These are phyloP conservation scores for Ia io DNA, from an alignment of 2,113 vertebrate genomes.

Conservation along the genomic window DNA sequence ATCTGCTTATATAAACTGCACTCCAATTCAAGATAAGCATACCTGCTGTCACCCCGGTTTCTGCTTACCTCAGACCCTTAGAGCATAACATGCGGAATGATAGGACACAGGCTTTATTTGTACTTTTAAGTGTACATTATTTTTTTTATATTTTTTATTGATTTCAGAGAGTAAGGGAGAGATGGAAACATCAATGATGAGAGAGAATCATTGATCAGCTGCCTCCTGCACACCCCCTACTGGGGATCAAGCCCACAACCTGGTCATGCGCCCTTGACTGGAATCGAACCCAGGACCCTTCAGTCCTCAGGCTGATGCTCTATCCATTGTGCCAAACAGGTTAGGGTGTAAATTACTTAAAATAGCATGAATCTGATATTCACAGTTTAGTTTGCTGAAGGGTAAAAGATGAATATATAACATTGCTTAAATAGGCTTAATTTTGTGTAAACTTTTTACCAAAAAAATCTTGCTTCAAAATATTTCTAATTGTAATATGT, in stretches of 20 bases:
- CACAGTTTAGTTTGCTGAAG: not conserved
- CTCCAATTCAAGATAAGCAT: not conserved
- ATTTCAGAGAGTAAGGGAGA: no score
- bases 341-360: not conserved
- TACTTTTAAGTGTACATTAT: not conserved
- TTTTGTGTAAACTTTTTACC: not conserved
- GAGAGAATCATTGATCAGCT: no score
- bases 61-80: not conserved
- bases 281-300: no score
- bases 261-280: no score
- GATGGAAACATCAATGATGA: no score
- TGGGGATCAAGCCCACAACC: no score
- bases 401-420: not conserved
- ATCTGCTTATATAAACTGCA: not conserved
- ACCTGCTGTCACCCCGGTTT: not conserved
- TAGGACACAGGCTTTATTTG: not conserved
- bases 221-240: no score
- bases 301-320: no score
- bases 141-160: no score
- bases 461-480: not conserved
- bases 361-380: not conserved
- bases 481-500: not conserved
- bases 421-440: not conserved
- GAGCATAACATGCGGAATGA: not conserved
- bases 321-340: no score